These are phyloP conservation scores for Merluccius polli DNA, from an alignment of 2,797 vertebrate species.

Conservation along the genomic window DNA sequence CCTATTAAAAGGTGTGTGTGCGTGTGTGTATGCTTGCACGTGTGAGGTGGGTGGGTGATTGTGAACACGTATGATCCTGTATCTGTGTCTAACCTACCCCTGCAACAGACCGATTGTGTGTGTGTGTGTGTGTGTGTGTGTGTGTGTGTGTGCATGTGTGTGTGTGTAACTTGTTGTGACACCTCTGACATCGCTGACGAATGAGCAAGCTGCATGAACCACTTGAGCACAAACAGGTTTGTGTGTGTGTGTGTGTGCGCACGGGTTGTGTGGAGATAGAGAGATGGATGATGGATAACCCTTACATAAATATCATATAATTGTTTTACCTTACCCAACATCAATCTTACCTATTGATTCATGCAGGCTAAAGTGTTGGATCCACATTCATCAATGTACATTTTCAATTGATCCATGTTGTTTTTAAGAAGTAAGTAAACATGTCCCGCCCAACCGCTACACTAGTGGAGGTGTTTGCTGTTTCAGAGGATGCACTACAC, in stretches of 20 bases:
- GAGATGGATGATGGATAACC: slow-evolving; percentile 2
- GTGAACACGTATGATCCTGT: neutral
- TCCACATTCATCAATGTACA: slow-evolving; percentile 4
- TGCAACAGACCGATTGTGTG: neutral
- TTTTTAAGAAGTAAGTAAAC: neutral
- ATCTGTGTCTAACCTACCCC: no score
- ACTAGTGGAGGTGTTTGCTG: neutral
- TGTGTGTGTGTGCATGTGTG: slow-evolving; percentile 2
- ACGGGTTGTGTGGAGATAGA: neutral
- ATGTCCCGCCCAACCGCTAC: neutral
- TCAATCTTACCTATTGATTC: neutral
- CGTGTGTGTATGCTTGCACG: neutral
- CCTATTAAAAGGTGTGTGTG: neutral
- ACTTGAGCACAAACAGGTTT: neutral
- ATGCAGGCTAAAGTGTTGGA: neutral
- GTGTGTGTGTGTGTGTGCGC: neutral
- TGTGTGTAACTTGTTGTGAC: neutral
- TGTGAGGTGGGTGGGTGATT: neutral
- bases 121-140: slow-evolving; percentile 5
- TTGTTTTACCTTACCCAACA: neutral
- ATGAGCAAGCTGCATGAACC: neutral
- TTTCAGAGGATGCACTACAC: neutral
- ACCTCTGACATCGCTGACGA: neutral
- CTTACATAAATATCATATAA: neutral
- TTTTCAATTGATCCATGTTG: neutral